Conservation (phyloP, 2,888 invertebrate genomes). For the Hyposoter didymator region DNA sequence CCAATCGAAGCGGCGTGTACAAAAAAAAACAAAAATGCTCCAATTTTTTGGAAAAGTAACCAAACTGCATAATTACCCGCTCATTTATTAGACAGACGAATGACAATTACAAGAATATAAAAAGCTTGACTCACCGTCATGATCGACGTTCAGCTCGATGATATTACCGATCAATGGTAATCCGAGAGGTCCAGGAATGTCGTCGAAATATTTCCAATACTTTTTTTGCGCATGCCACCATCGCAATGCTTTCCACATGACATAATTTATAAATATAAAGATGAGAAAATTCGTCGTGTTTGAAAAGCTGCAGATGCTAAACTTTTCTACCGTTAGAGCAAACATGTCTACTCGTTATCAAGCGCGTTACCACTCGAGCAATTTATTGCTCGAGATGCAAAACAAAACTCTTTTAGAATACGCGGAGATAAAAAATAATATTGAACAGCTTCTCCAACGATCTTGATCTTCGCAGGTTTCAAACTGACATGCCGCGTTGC, state of each 20-base stretch:
- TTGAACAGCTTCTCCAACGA: slow-evolving; percentile 7
- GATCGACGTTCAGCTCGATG: slow-evolving; percentile 86
- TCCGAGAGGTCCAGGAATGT: slow-evolving; percentile 87
- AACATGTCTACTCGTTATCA: slow-evolving; percentile 26
- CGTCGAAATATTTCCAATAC: slow-evolving; percentile 84
- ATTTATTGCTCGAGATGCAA: background rate
- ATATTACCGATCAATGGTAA: slow-evolving; percentile 88
- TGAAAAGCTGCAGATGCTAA: slow-evolving; percentile 34
- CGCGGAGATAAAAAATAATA: background rate
- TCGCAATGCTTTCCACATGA: slow-evolving; percentile 31
- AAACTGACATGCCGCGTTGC: slow-evolving; percentile 42
- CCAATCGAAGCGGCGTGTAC: no score
- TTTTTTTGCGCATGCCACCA: slow-evolving; percentile 77
- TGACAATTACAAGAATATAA: no score
- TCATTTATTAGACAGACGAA: no score
- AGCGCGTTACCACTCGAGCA: background rate
- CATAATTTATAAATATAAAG: slow-evolving; percentile 50
- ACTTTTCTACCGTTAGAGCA: background rate
- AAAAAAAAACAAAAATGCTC: no score
- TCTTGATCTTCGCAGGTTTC: slow-evolving; percentile 15
- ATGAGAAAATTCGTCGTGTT: slow-evolving; percentile 48
- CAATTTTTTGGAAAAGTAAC: no score
- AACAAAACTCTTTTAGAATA: background rate
- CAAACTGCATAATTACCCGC: no score
- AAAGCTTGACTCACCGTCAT: slow-evolving; percentile 85